Evolutionary conservation across 2,113 vertebrate genomes (phyloP), one percentile per base, ranked within the genome.

Genomic region (Leuciscus idus): DNA sequence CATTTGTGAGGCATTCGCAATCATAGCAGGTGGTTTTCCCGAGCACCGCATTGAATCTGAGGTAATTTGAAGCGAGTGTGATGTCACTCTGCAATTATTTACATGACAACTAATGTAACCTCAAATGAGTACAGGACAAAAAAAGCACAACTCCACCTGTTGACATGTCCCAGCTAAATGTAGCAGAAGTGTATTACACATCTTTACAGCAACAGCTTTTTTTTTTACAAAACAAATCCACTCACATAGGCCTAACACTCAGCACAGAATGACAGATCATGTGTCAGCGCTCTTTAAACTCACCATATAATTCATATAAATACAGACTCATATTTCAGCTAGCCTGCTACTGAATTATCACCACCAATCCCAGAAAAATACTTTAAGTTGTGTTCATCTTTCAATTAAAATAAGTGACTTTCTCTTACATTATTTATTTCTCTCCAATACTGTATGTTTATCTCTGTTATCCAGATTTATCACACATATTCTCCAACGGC

Each of bases 71-170:
- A 48, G 61, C 46, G 36, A 15, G 80, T 8, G 17, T 23, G 62
- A 52, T 33, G 81, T 36, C 64, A 33, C 81, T 52, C 9, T 52
- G 81, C 28, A 46, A 52, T 81, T 64, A 52, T 52, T 50, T 83
- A 52, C 62, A 23, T 48, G 26, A 36, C 28, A 70, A 2, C 50
- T 52, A 52, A 55, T 12, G 28, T 55, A 10, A 28, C 17, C 26
- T 39, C 2, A 30, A 33, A 0, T 57, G 9, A 33, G 52, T 75
- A 26, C 75, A 59, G n/a, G 9, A 43, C 6, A 21, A 72, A 50
- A 6, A 13, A 13, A 30, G 3, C 21, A 21, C 17, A 50, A 10
- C 4, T 55, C 17, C 43, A 68, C 17, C 81, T 70, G 81, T 83
- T 83, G 81, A 70, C 10, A 21, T 55, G 26, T 21, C 26, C 48